Percentiles rank a stretch among this genome's conserved stretches.
Conservation (phyloP, 2,113 vertebrate species). For the Ceuthmochares aereus region DNA sequence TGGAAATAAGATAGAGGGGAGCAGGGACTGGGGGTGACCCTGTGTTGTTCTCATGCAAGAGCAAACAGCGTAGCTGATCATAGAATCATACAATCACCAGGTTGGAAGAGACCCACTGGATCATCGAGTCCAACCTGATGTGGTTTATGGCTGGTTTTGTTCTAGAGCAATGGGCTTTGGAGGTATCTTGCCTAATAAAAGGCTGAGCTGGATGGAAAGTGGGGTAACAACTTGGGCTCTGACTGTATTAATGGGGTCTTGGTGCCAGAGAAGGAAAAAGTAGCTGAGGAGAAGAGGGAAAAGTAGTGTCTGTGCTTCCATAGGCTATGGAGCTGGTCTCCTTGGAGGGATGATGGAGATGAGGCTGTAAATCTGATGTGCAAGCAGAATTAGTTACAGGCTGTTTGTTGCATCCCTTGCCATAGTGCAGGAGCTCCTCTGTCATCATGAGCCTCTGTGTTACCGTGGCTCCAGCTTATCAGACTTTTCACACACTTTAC, state of each 20-base stretch:
- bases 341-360: neutral
- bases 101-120: no score
- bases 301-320: neutral
- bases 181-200: neutral
- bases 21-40: fast-evolving
- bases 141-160: neutral
- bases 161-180: neutral
- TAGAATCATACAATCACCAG: no score
- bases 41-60: neutral
- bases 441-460: fast-evolving
- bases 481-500: fast-evolving
- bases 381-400: neutral
- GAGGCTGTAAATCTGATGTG: neutral
- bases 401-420: neutral
- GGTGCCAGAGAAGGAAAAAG: neutral
- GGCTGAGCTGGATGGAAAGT: neutral
- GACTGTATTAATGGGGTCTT: no score
- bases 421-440: neutral
- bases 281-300: neutral
- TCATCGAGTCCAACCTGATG: no score
- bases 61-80: neutral
- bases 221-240: neutral
- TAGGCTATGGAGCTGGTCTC: neutral
- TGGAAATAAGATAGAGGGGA: neutral
- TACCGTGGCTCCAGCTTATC: neutral